Conservation (phyloP, 2,113 vertebrate species). For the Bubo bubo region DNA sequence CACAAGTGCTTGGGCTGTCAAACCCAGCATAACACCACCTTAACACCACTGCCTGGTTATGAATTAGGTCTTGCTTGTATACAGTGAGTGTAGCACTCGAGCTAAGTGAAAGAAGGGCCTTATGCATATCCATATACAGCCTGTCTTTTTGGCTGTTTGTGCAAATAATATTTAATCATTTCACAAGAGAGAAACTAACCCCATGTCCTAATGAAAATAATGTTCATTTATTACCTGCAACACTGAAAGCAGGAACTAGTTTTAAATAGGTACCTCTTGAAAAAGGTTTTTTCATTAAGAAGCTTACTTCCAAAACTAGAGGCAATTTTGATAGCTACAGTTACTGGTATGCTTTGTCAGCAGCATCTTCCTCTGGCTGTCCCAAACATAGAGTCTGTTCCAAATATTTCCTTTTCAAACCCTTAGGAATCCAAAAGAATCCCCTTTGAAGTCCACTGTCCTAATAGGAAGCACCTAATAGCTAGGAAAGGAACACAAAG, state of each 20-base stretch:
- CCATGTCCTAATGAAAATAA: not conserved
- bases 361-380: not conserved
- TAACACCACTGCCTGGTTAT: not conserved
- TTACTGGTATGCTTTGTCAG: not conserved
- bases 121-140: not conserved
- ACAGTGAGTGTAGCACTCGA: accelerated
- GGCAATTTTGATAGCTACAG: not conserved
- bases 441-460: not conserved
- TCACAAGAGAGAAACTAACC: not conserved
- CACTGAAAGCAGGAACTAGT: not conserved
- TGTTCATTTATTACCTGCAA: not conserved
- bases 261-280: not conserved
- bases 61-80: not conserved
- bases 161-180: not conserved
- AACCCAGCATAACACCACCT: not conserved
- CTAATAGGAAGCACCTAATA: not conserved
- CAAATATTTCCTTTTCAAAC: not conserved
- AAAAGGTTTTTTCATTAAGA: not conserved
- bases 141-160: not conserved
- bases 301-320: not conserved
- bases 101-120: not conserved
- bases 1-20: not conserved
- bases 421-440: not conserved
- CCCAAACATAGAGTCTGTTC: not conserved
- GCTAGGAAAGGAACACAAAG: not conserved